phyloP scores from a whole-genome alignment of 1,140 invertebrate genomes.

The Drosophila nasuta region DNA sequence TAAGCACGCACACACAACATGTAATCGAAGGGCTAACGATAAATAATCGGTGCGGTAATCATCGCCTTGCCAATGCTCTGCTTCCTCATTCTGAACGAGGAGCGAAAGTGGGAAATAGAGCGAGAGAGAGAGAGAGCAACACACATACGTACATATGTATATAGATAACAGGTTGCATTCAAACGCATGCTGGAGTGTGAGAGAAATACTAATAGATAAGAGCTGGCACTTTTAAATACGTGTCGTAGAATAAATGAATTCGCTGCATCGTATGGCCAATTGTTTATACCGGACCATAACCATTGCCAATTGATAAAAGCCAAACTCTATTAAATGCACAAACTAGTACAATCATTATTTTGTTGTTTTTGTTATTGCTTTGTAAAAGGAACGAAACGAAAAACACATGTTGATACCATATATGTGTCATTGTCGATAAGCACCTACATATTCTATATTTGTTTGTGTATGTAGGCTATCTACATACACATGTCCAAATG shows the following conservation, averaged over 20 bases:
- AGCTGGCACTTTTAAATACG: background rate
- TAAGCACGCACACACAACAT: background rate
- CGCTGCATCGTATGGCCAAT: slow-evolving; percentile 27
- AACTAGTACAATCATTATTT: slow-evolving; percentile 4
- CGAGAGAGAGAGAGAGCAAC: slow-evolving; percentile 3
- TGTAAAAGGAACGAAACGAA: slow-evolving; percentile 17
- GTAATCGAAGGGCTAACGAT: slow-evolving; percentile 35
- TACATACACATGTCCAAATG: slow-evolving; percentile 24
- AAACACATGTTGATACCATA: slow-evolving; percentile 72
- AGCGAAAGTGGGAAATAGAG: slow-evolving; percentile 30
- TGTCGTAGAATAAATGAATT: slow-evolving; percentile 46
- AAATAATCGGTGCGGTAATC: slow-evolving; percentile 46
- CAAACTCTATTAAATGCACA: slow-evolving; percentile 21
- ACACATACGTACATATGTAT: background rate
- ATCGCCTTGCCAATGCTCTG: slow-evolving; percentile 29
- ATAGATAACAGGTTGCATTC: slow-evolving; percentile 1
- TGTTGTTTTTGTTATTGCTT: slow-evolving; percentile 9
- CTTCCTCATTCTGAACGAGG: slow-evolving; percentile 32
- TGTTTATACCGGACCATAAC: slow-evolving; percentile 35
- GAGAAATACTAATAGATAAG: slow-evolving; percentile 11
- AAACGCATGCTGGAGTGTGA: slow-evolving; percentile 13
- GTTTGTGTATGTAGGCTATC: slow-evolving; percentile 13
- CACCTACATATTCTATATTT: slow-evolving; percentile 35
- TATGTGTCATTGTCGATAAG: slow-evolving; percentile 68
- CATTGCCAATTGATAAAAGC: slow-evolving; percentile 48